Base-by-base conservation (phyloP, 2,797 vertebrate species). In the Brotula barbata region DNA sequence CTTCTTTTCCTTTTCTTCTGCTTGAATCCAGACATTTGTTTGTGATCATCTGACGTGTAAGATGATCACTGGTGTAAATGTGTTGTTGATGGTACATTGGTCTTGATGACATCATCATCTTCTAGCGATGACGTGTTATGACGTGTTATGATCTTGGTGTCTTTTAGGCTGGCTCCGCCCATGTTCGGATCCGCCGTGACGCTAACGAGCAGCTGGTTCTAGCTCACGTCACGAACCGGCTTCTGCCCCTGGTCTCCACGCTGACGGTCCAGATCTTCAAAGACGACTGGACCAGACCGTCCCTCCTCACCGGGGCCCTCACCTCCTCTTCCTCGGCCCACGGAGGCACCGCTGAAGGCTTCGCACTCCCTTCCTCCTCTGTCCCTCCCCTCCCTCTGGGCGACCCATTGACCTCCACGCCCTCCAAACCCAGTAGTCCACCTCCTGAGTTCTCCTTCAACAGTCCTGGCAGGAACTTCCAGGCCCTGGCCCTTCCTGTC, bases 201-300 rank as follows among this genome's bases (percentile, higher is more conserved):
- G 97, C 97, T 19, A 96, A 98, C 37, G 96, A 99, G 79, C 97
- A 98, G 85, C 93, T 98, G 90, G 97, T 99, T 10, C 91, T 99
- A 84, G 96, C 97, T 49, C 97, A 98, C 34, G 97, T 97, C 81
- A 96, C 95, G 75, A 96, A 94, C 81, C 94, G 96, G 0, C 92
- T 99, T 4, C 92, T 91, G 78, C 90, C 94, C 0, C 85, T 98
- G 6, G 96, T 99, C 46, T 94, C 95, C 60, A 92, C 92, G 3
- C 89, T 99, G 81, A 95, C 95, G 0, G 92, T 99, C 62, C 97
- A 99, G 77, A 96, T 98, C 88, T 97, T 98, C 68, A 98, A 99
- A 78, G 97, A 98, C 59, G 97, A 98, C 75, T 98, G 96, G 97
- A 90, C 88, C 41, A 89, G 95, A 10, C 95, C 96, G 15, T 84